These are phyloP conservation scores for Lophotriccus pileatus DNA, from an alignment of 2,797 vertebrate species.

Conservation along the genomic window DNA sequence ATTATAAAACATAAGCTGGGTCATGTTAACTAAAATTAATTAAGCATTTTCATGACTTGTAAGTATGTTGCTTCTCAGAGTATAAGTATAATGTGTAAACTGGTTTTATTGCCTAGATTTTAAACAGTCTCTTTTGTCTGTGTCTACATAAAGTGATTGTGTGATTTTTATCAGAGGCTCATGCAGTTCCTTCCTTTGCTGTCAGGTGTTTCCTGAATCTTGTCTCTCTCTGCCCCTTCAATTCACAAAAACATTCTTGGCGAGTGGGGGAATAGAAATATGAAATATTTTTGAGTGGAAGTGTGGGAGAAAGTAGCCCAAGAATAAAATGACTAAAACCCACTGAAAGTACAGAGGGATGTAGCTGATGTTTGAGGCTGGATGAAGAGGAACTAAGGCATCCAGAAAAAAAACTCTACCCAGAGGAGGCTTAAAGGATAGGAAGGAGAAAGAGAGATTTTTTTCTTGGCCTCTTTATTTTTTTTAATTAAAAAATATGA, in stretches of 20 bases:
- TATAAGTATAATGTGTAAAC: neutral
- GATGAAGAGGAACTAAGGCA: neutral
- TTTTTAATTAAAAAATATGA: neutral
- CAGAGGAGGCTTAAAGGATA: neutral
- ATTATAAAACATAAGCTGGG: neutral
- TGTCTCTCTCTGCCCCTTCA: neutral
- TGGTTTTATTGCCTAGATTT: neutral
- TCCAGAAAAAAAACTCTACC: neutral
- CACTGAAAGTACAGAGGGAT: neutral
- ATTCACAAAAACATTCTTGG: neutral
- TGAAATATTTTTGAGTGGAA: neutral
- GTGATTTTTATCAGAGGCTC: neutral
- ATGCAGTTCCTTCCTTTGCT: neutral
- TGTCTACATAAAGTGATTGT: neutral
- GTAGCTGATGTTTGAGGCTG: neutral
- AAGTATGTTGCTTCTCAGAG: neutral
- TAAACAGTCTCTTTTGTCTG: neutral
- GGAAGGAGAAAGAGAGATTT: neutral
- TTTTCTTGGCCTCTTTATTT: rapidly evolving
- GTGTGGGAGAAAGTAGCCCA: neutral
- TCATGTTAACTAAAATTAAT: neutral
- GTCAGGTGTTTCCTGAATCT: neutral
- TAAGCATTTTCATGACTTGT: neutral
- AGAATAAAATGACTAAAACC: neutral
- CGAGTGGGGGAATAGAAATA: neutral